Percentiles rank a stretch among this genome's conserved stretches.
Evolutionary conservation across 2,113 vertebrate genomes (phyloP).

Genomic region (Caloenas nicobarica): DNA sequence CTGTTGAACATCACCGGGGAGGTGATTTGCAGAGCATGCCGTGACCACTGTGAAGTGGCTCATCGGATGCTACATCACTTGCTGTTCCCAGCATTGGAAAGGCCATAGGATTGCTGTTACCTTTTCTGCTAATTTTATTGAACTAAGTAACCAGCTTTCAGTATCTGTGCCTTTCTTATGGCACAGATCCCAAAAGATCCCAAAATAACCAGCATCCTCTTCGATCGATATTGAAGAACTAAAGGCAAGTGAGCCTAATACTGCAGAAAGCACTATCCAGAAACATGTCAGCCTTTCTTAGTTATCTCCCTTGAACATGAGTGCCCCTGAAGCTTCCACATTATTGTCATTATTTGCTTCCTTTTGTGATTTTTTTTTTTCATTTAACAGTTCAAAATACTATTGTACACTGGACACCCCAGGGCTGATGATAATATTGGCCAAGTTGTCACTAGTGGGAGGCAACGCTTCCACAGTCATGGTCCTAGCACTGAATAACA

Average conservation of each 20-base stretch:
- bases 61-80: too few species aligned
- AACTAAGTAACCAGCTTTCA: not conserved
- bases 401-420: not conserved
- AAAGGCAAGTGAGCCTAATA: not conserved
- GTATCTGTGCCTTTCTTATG: not conserved
- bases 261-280: not conserved
- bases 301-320: not conserved
- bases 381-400: not conserved
- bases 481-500: not conserved
- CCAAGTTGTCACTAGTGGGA: not conserved
- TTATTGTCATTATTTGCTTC: not conserved
- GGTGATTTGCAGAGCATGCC: not conserved
- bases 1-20: not conserved
- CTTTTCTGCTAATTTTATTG: not conserved
- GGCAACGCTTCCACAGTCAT: not conserved
- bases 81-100: not conserved
- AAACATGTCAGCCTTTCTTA: not conserved
- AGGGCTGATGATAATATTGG: not conserved
- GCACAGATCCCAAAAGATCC: not conserved
- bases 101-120: accelerated
- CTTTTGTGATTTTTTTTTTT: not conserved
- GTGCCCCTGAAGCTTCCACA: not conserved
- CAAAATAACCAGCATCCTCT: not conserved
- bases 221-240: not conserved
- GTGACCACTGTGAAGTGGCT: not conserved